Evolutionary conservation across 1,140 invertebrate species (phyloP).

Genomic region (Euura lappo): DNA sequence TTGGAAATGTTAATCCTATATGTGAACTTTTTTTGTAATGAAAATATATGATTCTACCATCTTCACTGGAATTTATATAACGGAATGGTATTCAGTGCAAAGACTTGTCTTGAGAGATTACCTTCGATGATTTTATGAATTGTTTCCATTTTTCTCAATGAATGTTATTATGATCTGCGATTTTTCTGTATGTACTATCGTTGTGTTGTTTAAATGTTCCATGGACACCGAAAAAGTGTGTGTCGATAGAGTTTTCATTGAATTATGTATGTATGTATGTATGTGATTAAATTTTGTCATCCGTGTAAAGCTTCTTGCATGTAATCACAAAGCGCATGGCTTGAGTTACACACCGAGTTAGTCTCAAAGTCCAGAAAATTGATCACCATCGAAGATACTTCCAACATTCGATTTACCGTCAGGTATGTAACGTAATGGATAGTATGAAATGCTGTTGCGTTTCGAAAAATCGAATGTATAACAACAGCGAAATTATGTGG

Average conservation of each 20-base stretch:
- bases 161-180: not conserved
- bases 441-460: not conserved
- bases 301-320: not conserved
- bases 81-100: not conserved
- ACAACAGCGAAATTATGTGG: not conserved
- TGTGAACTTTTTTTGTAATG: not conserved
- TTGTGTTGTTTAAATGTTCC: not conserved
- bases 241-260: too few species aligned
- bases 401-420: not conserved
- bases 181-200: not conserved
- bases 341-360: conserved; percentile 24
- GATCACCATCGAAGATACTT: conserved; percentile 1
- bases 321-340: conserved; percentile 10
- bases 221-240: not conserved
- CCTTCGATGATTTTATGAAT: too few species aligned
- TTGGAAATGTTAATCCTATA: not conserved
- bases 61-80: not conserved
- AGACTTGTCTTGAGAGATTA: not conserved
- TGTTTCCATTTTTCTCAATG: too few species aligned
- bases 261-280: not conserved
- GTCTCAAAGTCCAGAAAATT: conserved; percentile 15
- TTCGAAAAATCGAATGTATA: not conserved
- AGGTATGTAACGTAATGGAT: not conserved
- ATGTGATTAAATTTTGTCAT: not conserved
- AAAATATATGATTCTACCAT: not conserved